Base-by-base conservation (phyloP, 2,113 vertebrate species). In the Scomber colias region DNA sequence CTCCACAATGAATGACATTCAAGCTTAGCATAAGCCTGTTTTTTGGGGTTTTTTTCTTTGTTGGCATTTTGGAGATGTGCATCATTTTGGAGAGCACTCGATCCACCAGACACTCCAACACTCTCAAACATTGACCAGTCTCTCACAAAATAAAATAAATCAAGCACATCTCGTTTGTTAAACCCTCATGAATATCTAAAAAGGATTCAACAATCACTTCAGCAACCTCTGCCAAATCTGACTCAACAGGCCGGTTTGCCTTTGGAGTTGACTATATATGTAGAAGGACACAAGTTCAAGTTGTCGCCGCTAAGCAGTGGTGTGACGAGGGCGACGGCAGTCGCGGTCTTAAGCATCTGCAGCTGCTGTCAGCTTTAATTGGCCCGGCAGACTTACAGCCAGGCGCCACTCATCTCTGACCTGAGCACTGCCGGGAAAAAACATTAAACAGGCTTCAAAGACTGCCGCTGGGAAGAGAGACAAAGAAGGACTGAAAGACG, bases 381-480 rank as follows among this genome's bases (percentile, higher is more conserved):
- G 66, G 77, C 62, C 74, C 1, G 13, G 44, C 68, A 67, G 77
- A 85, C 51, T 65, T 67, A 81, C 31, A 86, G 78, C 67, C 77
- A 79, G 70, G 44, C 69, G 65, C 72, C 75, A 83, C 79, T 87
- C 50, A 68, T 79, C 55, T 85, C 88, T 87, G 81, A 90, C 76
- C 80, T 49, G 56, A 79, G 74, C 66, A 46, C 11, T 24, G 44
- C 57, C 4, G 3, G 79, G 56, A 44, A 46, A 79, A 85, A 75
- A 19, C 71, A 71, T 81, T 83, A 81, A 85, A 86, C 57, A 40
- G 46, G 81, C 85, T 91, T 92, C 75, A 90, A 91, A 91, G 87
- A 24, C 51, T 30, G 65, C 72, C 17, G 31, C 44, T 3, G 40
- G 74, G 66, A 62, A 66, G 51, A 79, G 60, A 80, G 79, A 84